phyloP scores from a whole-genome alignment of 2,797 vertebrate species.

The Microctenopoma steveboyesi region DNA sequence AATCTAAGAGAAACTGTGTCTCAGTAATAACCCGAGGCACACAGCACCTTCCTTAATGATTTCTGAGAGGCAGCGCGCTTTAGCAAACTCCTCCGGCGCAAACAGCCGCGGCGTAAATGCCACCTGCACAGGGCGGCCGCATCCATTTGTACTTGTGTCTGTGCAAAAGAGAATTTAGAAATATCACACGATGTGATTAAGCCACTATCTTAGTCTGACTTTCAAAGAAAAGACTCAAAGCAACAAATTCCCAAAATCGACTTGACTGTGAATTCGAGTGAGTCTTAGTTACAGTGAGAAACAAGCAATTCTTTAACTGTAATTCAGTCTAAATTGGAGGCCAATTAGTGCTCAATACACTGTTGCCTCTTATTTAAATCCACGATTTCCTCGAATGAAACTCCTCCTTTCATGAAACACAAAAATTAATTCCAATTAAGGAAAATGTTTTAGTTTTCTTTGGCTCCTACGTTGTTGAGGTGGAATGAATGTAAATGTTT shows the following conservation, averaged over 20 bases:
- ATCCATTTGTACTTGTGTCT: slow-evolving; percentile 60
- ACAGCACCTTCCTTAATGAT: slow-evolving; percentile 40
- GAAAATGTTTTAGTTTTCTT: not conserved
- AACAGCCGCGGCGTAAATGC: not conserved
- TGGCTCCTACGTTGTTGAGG: slow-evolving; percentile 1
- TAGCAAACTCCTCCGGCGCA: slow-evolving; percentile 38
- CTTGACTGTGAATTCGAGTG: slow-evolving; percentile 52
- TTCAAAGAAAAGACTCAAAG: slow-evolving; percentile 57
- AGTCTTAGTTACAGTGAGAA: slow-evolving; percentile 50
- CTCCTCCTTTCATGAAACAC: not conserved
- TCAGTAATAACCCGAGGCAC: slow-evolving; percentile 20
- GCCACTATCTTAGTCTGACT: slow-evolving; percentile 54
- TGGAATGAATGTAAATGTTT: slow-evolving; percentile 3
- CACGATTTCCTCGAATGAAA: slow-evolving; percentile 13
- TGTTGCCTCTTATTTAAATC: slow-evolving; percentile 18
- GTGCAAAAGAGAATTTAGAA: slow-evolving; percentile 51
- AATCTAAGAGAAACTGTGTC: slow-evolving; percentile 35
- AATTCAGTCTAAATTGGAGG: slow-evolving; percentile 23
- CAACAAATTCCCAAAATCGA: slow-evolving; percentile 14
- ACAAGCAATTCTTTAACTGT: slow-evolving; percentile 42
- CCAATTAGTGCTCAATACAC: slow-evolving; percentile 38
- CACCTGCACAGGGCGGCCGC: slow-evolving; percentile 3
- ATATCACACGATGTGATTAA: slow-evolving; percentile 55
- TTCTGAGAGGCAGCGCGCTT: slow-evolving; percentile 30
- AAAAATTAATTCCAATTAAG: slow-evolving; percentile 21